phyloP scores from a whole-genome alignment of 2,113 vertebrate genomes.

The Equus przewalskii region DNA sequence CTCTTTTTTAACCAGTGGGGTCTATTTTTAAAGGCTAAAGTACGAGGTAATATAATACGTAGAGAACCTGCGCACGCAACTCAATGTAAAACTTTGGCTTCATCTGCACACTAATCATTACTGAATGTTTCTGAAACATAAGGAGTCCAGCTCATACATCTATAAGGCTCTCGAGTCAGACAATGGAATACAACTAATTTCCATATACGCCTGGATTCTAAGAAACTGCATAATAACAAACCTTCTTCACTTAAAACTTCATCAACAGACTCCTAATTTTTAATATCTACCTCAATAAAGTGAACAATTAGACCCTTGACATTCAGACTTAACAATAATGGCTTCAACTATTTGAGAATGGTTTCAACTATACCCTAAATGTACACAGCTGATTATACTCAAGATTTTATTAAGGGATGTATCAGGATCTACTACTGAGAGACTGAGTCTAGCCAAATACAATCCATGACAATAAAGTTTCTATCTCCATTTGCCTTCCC shows the following conservation, averaged over 20 bases:
- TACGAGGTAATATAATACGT: not conserved
- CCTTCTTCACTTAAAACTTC: not conserved
- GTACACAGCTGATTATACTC: not conserved
- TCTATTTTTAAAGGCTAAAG: not conserved
- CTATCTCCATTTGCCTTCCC: not conserved
- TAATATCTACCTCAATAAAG: not conserved
- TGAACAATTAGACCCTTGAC: not conserved
- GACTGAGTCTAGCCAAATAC: not conserved
- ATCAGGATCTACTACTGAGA: not conserved
- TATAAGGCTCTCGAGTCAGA: not conserved
- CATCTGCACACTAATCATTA: not conserved
- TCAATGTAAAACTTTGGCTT: not conserved
- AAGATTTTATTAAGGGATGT: not conserved
- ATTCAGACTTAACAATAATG: not conserved
- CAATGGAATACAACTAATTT: not conserved
- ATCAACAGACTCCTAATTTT: not conserved
- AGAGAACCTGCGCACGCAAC: not conserved
- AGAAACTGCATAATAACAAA: not conserved
- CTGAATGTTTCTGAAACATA: not conserved
- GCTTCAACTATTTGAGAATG: not conserved
- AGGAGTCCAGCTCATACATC: not conserved
- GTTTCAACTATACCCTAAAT: not conserved
- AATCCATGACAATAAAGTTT: not conserved
- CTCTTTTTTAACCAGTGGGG: slow-evolving; percentile 23
- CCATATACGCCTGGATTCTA: not conserved